phyloP scores from a whole-genome alignment of 1,140 invertebrate species.

The Sminthurinus signatus region DNA sequence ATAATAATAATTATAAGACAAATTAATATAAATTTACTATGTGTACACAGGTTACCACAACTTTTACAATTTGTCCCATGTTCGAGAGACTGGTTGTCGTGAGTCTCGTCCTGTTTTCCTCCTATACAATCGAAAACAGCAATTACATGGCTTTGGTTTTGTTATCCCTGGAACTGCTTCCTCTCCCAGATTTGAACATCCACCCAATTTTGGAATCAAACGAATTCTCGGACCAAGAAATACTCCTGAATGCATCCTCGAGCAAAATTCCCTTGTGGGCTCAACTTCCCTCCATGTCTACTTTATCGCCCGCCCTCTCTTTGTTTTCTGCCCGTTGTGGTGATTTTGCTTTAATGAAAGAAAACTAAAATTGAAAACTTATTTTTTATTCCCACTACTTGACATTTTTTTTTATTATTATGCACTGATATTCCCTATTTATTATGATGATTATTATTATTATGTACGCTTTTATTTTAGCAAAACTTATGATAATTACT shows the following conservation, averaged over 20 bases:
- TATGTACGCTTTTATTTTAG: too few species aligned
- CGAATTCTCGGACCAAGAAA: slow-evolving; percentile 12
- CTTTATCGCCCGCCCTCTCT: slow-evolving; percentile 2
- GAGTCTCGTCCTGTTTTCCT: slow-evolving; percentile 13
- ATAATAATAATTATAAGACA: not conserved
- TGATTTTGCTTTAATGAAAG: not conserved
- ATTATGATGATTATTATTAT: too few species aligned
- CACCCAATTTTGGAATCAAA: slow-evolving; percentile 12
- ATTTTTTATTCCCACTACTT: too few species aligned
- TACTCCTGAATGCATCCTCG: not conserved
- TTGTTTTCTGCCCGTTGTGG: slow-evolving; percentile 9
- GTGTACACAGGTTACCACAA: slow-evolving; percentile 6
- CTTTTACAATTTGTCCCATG: slow-evolving; percentile 5
- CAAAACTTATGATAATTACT: too few species aligned
- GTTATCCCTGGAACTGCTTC: not conserved
- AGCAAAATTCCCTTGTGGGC: not conserved
- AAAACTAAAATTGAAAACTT: too few species aligned
- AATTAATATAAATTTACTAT: not conserved
- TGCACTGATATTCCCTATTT: too few species aligned
- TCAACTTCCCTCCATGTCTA: slow-evolving; percentile 24
- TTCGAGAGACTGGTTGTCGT: not conserved
- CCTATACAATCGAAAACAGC: slow-evolving; percentile 5
- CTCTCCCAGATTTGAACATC: slow-evolving; percentile 11
- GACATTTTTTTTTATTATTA: too few species aligned
- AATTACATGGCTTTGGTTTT: slow-evolving; percentile 22